Evolutionary conservation across 2,797 vertebrate species (phyloP), one percentile per base, ranked within the genome.

Genomic region (Channa striata): DNA sequence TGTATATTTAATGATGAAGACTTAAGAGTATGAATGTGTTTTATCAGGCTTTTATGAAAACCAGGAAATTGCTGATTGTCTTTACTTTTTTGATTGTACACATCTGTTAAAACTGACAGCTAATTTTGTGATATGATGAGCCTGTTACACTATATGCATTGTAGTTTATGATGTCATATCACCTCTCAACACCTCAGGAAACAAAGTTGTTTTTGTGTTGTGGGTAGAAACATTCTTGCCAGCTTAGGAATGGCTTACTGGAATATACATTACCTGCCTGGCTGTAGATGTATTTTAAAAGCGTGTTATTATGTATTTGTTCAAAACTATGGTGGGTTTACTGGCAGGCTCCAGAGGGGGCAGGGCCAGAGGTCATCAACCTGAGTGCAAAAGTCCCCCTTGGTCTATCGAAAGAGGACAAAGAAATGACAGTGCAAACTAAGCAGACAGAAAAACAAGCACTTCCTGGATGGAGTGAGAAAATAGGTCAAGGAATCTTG

Each of bases 381-480:
- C 88, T 97, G 87, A 94, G 93, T 78, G 88, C 96, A 47, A 96
- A 93, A 77, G 92, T 97, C 33, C 95, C 74, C 43, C 92, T 94
- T 17, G 74, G 65, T 57, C 73, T 90, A 30, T 13, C 36, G 0
- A 70, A 46, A 25, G 83, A 82, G 16, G 63, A 64, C 42, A 53
- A 61, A 36, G 51, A 1, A 36, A 25, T 11, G 11, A 62, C 66
- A 7, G 56, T 20, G 43, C 36, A 54, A 37, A 80, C 92, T 77
- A 44, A 73, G 17, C 77, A 89, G 36, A 93, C 90, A 54, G 92
- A 93, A 40, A 84, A 82, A 58, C 44, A 16, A 21, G 71, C 13
- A 2, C 70, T 97, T 66, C 97, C 97, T 56, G 95, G 95, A 39
- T 99, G 98, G 97, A 99, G 97, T 80, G 96, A 97, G 86, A 98